A percentile compares a stretch with the other conserved stretches of the same genome.
Conservation (phyloP, 2,888 invertebrate genomes). For the Sisyra nigra region DNA sequence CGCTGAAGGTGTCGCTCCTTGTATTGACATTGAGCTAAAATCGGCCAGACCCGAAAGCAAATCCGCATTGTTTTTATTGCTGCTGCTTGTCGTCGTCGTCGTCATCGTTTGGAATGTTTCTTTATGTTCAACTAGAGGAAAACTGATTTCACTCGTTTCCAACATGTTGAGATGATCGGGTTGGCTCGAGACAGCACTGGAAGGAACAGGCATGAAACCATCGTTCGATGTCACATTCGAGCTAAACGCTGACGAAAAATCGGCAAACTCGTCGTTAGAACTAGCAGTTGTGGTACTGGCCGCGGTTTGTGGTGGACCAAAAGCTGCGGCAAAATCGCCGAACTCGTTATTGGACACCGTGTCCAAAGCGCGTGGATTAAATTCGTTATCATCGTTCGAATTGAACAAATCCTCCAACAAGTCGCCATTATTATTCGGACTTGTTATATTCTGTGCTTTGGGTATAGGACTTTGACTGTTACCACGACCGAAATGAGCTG, state of each 20-base stretch:
- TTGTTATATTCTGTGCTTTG: neutral
- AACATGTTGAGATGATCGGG: too few relatives aligned
- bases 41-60: conserved; percentile 20
- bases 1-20: conserved; percentile 11
- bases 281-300: conserved; percentile 7
- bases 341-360: conserved; percentile 35
- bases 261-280: conserved; percentile 56
- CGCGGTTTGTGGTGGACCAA: conserved; percentile 26
- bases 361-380: conserved; percentile 38
- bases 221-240: neutral
- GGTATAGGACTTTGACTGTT: conserved; percentile 20
- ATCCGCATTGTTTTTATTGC: conserved; percentile 14
- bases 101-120: neutral
- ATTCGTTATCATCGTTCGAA: conserved; percentile 37
- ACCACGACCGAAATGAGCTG: conserved; percentile 47
- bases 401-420: conserved; percentile 32
- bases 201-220: neutral
- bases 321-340: conserved; percentile 63
- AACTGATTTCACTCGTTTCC: neutral
- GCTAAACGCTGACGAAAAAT: conserved; percentile 58
- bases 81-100: neutral
- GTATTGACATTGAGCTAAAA: conserved; percentile 19
- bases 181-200: too few relatives aligned
- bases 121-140: neutral
- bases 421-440: conserved; percentile 7